phyloP scores from a whole-genome alignment of 2,113 vertebrate species.

The Hirundichthys speculiger region DNA sequence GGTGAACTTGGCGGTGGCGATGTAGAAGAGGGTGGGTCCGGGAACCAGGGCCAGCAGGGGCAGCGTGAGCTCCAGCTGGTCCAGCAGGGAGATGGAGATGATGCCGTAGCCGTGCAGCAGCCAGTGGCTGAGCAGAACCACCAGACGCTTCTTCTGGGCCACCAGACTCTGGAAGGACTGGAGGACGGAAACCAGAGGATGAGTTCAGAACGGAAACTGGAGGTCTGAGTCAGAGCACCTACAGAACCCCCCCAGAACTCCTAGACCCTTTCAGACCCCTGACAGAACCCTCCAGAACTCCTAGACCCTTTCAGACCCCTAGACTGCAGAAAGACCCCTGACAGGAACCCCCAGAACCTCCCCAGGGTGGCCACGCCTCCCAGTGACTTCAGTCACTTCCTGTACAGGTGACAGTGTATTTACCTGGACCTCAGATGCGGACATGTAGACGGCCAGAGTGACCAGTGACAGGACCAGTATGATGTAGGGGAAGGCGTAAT shows the following conservation, averaged over 20 bases:
- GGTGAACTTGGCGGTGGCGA: conserved; percentile 93
- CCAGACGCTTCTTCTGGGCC: conserved; percentile 94
- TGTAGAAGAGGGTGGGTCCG: conserved; percentile 93
- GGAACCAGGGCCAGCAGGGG: conserved; percentile 93
- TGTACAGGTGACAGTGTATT: conserved; percentile 13
- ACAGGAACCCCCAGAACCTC: too few species aligned
- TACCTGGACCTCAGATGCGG: conserved; percentile 98
- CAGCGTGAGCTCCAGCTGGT: conserved; percentile 91
- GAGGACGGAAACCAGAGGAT: background rate
- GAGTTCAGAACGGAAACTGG: too few species aligned
- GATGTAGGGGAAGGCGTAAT: conserved; percentile 97
- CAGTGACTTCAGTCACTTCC: too few species aligned
- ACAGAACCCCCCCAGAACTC: too few species aligned
- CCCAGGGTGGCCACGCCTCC: too few species aligned
- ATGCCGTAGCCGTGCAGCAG: conserved; percentile 97
- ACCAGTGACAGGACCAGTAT: conserved; percentile 94
- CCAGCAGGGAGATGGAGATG: conserved; percentile 95
- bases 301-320: too few species aligned
- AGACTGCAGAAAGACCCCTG: too few species aligned
- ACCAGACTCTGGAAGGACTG: conserved; percentile 94
- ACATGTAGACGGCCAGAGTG: conserved; percentile 96
- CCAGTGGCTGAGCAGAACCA: conserved; percentile 98
- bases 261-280: too few species aligned
- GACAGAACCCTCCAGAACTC: too few species aligned
- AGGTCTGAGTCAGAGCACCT: too few species aligned